These are phyloP conservation scores for Thaleichthys pacificus DNA, from an alignment of 2,797 vertebrate species.

Conservation along the genomic window DNA sequence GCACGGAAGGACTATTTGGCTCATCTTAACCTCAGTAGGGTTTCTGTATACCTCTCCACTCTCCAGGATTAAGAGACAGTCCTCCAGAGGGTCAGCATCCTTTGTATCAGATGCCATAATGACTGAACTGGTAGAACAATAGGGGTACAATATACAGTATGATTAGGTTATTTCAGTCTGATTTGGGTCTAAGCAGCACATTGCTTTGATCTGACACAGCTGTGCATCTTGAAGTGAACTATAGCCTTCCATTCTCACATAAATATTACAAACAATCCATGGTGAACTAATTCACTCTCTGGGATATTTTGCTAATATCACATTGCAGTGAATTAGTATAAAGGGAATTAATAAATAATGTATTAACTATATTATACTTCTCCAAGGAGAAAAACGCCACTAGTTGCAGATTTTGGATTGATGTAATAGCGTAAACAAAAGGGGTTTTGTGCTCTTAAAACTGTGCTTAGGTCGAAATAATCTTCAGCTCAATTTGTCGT, in stretches of 20 bases:
- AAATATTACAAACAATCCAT: neutral
- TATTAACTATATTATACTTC: neutral
- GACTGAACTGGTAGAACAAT: constrained; percentile 29
- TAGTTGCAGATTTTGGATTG: constrained; percentile 3
- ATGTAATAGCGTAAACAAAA: constrained; percentile 24
- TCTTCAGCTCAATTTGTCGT: constrained; percentile 33
- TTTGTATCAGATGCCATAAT: constrained; percentile 61
- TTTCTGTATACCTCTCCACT: constrained; percentile 73
- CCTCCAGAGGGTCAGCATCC: constrained; percentile 31
- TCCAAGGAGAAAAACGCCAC: neutral
- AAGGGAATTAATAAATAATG: too few species aligned
- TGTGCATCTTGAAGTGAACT: constrained; percentile 1
- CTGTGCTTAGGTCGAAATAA: constrained; percentile 46
- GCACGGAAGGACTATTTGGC: constrained; percentile 92
- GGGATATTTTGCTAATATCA: too few species aligned
- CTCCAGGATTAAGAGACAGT: constrained; percentile 60
- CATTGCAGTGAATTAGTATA: too few species aligned
- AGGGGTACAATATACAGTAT: neutral
- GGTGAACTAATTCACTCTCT: neutral
- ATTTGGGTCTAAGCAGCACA: neutral
- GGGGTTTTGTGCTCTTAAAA: constrained; percentile 11
- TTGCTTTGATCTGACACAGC: constrained; percentile 16
- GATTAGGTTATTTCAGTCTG: constrained; percentile 3
- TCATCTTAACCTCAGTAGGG: constrained; percentile 95
- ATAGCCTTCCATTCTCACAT: neutral